Conservation (phyloP, 2,888 invertebrate genomes). For the Drosophila nigricruria region DNA sequence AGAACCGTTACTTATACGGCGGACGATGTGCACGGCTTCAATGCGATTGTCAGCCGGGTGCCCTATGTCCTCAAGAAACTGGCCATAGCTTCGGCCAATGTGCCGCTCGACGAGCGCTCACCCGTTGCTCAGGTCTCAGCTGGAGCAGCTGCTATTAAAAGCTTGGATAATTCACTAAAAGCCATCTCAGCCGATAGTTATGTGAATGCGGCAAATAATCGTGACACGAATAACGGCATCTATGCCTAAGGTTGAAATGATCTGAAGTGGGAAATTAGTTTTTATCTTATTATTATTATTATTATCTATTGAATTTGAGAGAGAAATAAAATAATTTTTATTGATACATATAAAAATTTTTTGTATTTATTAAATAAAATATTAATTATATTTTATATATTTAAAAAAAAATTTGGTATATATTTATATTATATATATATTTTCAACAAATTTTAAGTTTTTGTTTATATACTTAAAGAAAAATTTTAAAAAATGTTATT, state of each 20-base stretch:
- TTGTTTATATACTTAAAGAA: too few species aligned
- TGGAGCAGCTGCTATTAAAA: background rate
- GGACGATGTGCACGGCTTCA: constrained; percentile 86
- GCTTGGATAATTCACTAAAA: background rate
- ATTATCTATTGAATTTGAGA: constrained; percentile 36
- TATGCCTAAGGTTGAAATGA: constrained; percentile 51
- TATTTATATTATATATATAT: background rate
- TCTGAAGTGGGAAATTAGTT: constrained; percentile 7
- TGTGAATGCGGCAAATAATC: constrained; percentile 44
- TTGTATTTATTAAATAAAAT: background rate
- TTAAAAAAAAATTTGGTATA: too few species aligned
- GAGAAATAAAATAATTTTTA: background rate
- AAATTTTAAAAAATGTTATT: too few species aligned
- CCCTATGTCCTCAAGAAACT: constrained; percentile 70
- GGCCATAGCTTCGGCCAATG: constrained; percentile 8
- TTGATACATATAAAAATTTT: background rate
- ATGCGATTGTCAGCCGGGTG: constrained; percentile 86
- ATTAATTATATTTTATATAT: background rate
- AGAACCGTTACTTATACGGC: constrained; percentile 86
- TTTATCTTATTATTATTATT: constrained; percentile 37
- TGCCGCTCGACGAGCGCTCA: constrained; percentile 49
- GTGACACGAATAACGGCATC: constrained; percentile 44
- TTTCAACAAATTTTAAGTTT: too few species aligned
- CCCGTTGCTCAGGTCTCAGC: background rate
- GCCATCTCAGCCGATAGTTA: constrained; percentile 57